Percentiles rank a stretch among this genome's conserved stretches.
Conservation (phyloP, 2,797 vertebrate genomes). For the Sebastes miniatus region DNA sequence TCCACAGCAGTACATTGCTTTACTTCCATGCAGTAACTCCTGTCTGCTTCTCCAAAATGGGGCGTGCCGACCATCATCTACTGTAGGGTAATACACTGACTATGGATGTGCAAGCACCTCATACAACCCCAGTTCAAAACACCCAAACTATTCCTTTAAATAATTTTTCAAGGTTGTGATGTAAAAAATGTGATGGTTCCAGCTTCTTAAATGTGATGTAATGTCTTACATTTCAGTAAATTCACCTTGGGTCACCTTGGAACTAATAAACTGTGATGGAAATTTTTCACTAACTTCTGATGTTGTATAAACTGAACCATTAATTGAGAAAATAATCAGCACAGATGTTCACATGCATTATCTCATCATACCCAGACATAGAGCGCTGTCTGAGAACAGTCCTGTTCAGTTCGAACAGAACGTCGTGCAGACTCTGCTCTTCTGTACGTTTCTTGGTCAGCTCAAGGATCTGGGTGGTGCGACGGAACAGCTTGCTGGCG, state of each 20-base stretch:
- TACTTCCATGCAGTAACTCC: too few species aligned
- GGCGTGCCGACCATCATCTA: too few species aligned
- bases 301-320: not conserved
- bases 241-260: not conserved
- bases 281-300: not conserved
- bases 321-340: not conserved
- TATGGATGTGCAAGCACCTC: too few species aligned
- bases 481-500: conserved; percentile 95
- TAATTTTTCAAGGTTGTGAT: not conserved
- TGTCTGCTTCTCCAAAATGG: too few species aligned
- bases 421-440: conserved; percentile 94
- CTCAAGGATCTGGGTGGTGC: conserved; percentile 94
- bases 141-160: too few species aligned
- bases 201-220: not conserved
- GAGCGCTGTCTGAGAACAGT: conserved; percentile 88
- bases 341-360: not conserved
- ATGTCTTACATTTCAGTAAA: not conserved
- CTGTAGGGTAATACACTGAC: too few species aligned
- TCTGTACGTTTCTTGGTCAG: conserved; percentile 95
- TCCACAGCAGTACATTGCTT: too few species aligned
- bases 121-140: too few species aligned
- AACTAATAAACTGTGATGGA: not conserved
- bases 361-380: conserved; percentile 86
- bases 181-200: not conserved
- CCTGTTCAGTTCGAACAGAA: conserved; percentile 93